A percentile compares a stretch with the other conserved stretches of the same genome.
phyloP scores from a whole-genome alignment of 1,140 invertebrate genomes.

The Drosophila repleta region DNA sequence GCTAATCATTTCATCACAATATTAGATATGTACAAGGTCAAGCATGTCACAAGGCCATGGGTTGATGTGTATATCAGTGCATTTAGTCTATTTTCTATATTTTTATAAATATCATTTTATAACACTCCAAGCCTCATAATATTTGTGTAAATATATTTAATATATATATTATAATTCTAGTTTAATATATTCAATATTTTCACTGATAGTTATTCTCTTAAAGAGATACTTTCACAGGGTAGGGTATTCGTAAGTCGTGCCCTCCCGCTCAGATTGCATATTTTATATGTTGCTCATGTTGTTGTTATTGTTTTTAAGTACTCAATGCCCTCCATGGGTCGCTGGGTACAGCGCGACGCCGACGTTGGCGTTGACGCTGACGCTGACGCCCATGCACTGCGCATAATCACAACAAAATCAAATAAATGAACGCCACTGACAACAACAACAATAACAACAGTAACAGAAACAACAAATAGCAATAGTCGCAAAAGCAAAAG shows the following conservation, averaged over 20 bases:
- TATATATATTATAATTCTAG: not conserved
- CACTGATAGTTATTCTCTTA: not conserved
- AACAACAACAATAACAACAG: conserved; percentile 32
- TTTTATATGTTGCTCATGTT: conserved; percentile 33
- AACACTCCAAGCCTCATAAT: too few relatives aligned
- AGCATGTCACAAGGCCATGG: too few relatives aligned
- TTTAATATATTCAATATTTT: not conserved
- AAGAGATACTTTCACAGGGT: not conserved
- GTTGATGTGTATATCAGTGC: too few relatives aligned
- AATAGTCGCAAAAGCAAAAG: conserved; percentile 30
- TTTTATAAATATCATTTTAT: too few relatives aligned
- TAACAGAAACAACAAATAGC: conserved; percentile 30
- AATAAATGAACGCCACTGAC: conserved; percentile 63
- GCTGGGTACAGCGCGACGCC: conserved; percentile 59
- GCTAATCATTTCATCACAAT: too few relatives aligned
- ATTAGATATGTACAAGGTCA: too few relatives aligned
- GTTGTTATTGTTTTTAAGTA: conserved; percentile 50
- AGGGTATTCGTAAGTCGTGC: conserved; percentile 14
- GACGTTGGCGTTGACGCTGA: conserved; percentile 24
- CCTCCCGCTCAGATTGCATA: conserved; percentile 2
- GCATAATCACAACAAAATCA: conserved; percentile 82
- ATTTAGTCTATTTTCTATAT: too few relatives aligned
- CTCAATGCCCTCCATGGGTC: conserved; percentile 77
- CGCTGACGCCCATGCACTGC: conserved; percentile 58
- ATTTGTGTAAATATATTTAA: too few relatives aligned